These are phyloP conservation scores for Callaeas wilsoni DNA, from an alignment of 2,113 vertebrate genomes.

Conservation along the genomic window DNA sequence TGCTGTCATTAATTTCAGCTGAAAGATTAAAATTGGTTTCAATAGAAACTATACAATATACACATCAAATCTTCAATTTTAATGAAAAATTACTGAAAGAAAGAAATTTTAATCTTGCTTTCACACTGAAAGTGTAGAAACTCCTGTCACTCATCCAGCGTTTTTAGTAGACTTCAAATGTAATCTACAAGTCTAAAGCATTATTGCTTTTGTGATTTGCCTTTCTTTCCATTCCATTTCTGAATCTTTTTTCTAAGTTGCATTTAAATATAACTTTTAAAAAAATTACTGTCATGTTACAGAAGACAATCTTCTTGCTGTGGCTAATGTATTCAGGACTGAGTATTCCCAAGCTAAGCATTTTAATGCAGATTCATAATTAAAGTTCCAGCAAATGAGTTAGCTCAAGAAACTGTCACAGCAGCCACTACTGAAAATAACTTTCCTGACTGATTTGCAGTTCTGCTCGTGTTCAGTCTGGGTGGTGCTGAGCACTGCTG, in stretches of 20 bases:
- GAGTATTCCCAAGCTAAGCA: constrained; percentile 6
- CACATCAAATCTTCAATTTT: background rate
- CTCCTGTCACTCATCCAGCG: background rate
- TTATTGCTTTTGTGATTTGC: background rate
- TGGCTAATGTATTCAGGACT: background rate
- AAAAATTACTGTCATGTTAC: background rate
- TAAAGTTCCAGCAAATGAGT: constrained; percentile 7
- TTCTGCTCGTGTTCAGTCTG: background rate
- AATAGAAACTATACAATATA: background rate
- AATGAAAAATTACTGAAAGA: background rate
- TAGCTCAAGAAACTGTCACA: background rate
- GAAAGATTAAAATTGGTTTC: background rate
- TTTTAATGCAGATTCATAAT: constrained; percentile 24
- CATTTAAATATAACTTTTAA: background rate
- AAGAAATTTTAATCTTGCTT: background rate
- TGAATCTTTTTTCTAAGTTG: background rate
- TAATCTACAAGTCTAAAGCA: background rate
- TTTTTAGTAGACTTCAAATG: background rate
- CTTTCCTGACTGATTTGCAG: background rate
- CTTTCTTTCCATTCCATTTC: background rate
- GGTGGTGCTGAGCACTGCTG: background rate
- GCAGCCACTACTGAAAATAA: background rate
- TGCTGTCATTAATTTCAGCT: background rate
- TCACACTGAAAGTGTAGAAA: background rate
- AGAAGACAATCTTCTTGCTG: background rate